Conservation (phyloP, 2,797 vertebrate species). For the Zenarchopterus dispar region DNA sequence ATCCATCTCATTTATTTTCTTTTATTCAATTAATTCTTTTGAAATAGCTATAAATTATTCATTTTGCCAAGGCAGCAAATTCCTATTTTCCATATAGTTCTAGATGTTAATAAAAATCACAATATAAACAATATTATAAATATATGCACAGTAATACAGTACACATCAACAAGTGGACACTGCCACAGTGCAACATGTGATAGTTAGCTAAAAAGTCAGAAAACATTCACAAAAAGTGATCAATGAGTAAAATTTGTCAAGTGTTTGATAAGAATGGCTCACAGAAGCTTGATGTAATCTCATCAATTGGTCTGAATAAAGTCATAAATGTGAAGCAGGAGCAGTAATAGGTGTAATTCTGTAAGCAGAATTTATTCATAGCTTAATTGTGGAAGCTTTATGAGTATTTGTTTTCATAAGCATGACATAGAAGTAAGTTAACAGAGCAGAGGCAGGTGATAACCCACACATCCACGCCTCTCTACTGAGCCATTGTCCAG, state of each 20-base stretch:
- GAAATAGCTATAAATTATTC: background rate
- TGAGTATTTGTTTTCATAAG: background rate
- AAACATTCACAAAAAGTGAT: background rate
- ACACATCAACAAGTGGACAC: slow-evolving; percentile 1
- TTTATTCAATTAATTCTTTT: slow-evolving; percentile 1
- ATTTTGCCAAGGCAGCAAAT: background rate
- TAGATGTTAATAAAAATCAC: background rate
- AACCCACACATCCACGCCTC: background rate
- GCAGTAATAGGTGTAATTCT: background rate
- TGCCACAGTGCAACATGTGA: background rate
- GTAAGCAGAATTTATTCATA: no score
- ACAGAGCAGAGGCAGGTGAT: slow-evolving; percentile 1
- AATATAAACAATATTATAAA: slow-evolving; percentile 13
- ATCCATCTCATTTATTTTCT: background rate
- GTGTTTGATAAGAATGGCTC: background rate
- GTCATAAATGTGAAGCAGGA: background rate
- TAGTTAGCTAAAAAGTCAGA: background rate
- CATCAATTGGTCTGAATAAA: background rate
- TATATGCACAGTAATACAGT: slow-evolving; percentile 9
- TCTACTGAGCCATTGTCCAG: slow-evolving; percentile 1
- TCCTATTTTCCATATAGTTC: background rate
- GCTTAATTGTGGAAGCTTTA: no score
- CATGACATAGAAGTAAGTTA: background rate
- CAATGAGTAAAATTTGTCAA: background rate
- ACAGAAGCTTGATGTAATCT: background rate